phyloP scores from a whole-genome alignment of 1,140 invertebrate species.

The Halesus radiatus region DNA sequence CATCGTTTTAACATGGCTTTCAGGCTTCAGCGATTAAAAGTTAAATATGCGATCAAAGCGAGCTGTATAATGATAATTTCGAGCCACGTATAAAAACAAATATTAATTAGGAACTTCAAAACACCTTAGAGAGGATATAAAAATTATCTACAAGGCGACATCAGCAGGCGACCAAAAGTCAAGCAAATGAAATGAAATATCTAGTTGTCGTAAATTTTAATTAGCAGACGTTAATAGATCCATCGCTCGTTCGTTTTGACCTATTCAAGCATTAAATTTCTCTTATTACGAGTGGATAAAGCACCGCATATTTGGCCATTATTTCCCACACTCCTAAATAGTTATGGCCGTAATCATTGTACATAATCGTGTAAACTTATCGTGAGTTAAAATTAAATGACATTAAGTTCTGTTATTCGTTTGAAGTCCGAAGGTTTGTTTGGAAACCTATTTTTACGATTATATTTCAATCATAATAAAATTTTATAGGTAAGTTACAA shows the following conservation, averaged over 20 bases:
- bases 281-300: slow-evolving; percentile 19
- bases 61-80: too few relatives aligned
- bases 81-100: too few relatives aligned
- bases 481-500: too few relatives aligned
- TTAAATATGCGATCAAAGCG: too few relatives aligned
- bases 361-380: neutral
- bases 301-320: neutral
- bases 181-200: neutral
- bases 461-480: too few relatives aligned
- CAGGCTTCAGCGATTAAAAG: too few relatives aligned
- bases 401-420: too few relatives aligned
- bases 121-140: neutral
- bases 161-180: slow-evolving; percentile 14
- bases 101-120: neutral
- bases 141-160: neutral
- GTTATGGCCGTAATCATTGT: neutral
- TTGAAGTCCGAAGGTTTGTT: too few relatives aligned
- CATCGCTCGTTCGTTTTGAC: slow-evolving; percentile 1
- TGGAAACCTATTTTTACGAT: too few relatives aligned
- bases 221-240: slow-evolving; percentile 15
- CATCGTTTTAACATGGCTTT: too few relatives aligned
- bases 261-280: slow-evolving; percentile 11
- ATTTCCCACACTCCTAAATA: slow-evolving; percentile 7
- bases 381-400: neutral
- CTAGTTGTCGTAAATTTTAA: slow-evolving; percentile 24